phyloP scores from a whole-genome alignment of 2,797 vertebrate species.

The Melanotaenia boesemani region DNA sequence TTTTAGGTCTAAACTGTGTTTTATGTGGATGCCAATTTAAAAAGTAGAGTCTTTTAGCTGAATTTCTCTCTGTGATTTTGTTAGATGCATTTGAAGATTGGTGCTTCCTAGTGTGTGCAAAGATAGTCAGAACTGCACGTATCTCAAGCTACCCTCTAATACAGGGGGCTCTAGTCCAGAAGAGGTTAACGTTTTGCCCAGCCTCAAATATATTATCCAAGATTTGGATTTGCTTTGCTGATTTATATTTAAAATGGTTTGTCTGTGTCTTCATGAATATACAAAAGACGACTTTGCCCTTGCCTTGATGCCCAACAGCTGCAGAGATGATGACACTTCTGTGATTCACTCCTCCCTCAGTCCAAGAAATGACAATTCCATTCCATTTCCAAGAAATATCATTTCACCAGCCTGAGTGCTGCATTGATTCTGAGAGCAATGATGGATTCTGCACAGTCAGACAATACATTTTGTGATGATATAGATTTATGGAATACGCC shows the following conservation, averaged over 20 bases:
- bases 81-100: too few species aligned
- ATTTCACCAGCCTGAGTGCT: constrained; percentile 44
- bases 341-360: constrained; percentile 38
- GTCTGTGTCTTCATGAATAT: constrained; percentile 21
- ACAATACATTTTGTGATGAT: constrained; percentile 22
- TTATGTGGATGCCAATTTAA: too few species aligned
- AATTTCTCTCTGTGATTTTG: too few species aligned
- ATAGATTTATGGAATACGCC: constrained; percentile 23
- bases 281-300: constrained; percentile 23
- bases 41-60: too few species aligned
- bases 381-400: neutral
- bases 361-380: constrained; percentile 36
- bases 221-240: constrained; percentile 1
- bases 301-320: constrained; percentile 44
- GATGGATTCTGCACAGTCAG: constrained; percentile 55
- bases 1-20: too few species aligned
- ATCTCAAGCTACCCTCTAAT: too few species aligned
- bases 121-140: too few species aligned
- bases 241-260: constrained; percentile 19
- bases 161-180: too few species aligned
- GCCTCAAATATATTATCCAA: constrained; percentile 3
- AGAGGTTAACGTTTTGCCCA: neutral
- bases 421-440: constrained; percentile 59
- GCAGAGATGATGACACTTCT: constrained; percentile 49
- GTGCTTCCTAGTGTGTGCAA: too few species aligned